A percentile compares a stretch with the other conserved stretches of the same genome.
Evolutionary conservation across 2,113 vertebrate species (phyloP).

Genomic region (Rhipidura dahli): DNA sequence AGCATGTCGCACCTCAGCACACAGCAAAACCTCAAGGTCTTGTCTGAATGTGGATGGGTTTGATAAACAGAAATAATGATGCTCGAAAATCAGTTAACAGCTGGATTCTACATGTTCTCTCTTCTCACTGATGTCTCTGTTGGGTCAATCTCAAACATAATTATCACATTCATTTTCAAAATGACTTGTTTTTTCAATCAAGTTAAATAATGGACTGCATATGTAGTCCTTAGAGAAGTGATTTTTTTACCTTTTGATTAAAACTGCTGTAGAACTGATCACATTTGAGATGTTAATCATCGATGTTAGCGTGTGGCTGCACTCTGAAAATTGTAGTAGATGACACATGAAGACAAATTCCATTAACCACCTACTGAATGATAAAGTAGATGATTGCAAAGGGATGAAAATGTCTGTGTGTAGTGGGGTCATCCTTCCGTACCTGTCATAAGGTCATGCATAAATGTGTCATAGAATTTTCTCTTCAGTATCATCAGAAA

Average conservation of each 20-base stretch:
- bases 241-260: conserved; percentile 33
- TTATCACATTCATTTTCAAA: neutral
- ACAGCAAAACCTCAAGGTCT: neutral
- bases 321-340: neutral
- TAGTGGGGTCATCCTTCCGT: neutral
- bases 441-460: neutral
- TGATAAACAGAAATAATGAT: conserved; percentile 19
- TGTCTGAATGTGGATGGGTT: neutral
- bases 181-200: conserved; percentile 16
- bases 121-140: neutral
- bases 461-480: neutral
- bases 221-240: neutral
- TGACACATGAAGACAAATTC: conserved; percentile 7
- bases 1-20: neutral
- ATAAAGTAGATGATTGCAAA: neutral
- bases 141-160: conserved; percentile 5
- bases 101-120: neutral
- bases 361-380: conserved; percentile 1
- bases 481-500: neutral
- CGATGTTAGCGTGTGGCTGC: neutral
- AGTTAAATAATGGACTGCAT: neutral
- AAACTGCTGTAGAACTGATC: neutral
- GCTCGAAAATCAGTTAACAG: neutral
- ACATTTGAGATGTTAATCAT: neutral
- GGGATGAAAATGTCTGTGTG: neutral